Base-by-base conservation (phyloP, 2,113 vertebrate genomes). In the Jaculus jaculus region DNA sequence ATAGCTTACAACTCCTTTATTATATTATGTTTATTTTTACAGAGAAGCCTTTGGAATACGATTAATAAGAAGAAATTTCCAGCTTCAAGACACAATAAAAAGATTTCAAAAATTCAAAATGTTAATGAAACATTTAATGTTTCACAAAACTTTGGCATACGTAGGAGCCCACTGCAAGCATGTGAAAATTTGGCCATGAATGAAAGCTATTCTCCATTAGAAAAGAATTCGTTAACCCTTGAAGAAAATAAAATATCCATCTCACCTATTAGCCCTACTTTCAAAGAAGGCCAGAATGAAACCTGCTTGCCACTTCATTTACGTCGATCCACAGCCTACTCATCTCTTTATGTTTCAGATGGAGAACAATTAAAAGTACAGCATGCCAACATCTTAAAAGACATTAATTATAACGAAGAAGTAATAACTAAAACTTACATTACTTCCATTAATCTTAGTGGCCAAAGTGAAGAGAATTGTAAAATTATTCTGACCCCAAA, bases 1-100 rank as follows among this genome's bases (percentile, higher is more conserved):
- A 4, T 11, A 88, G n/a, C 58, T 95, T 61, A 37, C 28, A 68
- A 37, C 37, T 75, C 81, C 75, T 93, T 66, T 42, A 28, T 2
- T 83, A 5, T 85, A 74, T 69, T 95, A 51, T 94, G 0, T 54
- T 97, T 86, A 72, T 81, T 82, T 94, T 98, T 98, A 92, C 97
- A 99, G 99, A 99, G 96, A 95, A 99, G 97, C 93, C 97, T 99
- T 91, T 99, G 99, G 99, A 98, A 99, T 95, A 96, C 98, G 5
- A 98, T 99, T 92, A 99, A 98, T 97, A 98, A 98, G 88, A 99
- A 99, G 96, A 98, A 89, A 58, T 86, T 93, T 32, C 95, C 96
- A 3, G 63, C 74, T 13, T 95, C 96, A 18, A 95, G 90, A 74
- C 89, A 63, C 79, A 98, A 96, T 63, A 98, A 97, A 87, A 96